Percentiles rank a stretch among this genome's conserved stretches.
Evolutionary conservation across 1,140 invertebrate species (phyloP).

Genomic region (Temnothorax nylanderi): DNA sequence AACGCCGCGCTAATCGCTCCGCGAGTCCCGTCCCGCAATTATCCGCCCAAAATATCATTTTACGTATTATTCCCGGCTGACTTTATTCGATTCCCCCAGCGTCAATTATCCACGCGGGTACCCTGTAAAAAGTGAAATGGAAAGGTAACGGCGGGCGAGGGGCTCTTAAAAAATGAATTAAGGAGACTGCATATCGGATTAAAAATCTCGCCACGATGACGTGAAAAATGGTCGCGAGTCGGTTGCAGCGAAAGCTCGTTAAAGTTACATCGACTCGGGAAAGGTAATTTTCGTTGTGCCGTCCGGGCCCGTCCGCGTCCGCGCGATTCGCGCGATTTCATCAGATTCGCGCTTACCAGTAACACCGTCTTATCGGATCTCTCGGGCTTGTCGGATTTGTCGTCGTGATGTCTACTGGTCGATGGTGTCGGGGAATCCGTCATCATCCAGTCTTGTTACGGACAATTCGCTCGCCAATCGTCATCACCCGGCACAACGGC

Average conservation of each 20-base stretch:
- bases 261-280: slow-evolving; percentile 1
- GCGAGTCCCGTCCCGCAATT: background rate
- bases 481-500: slow-evolving; percentile 59
- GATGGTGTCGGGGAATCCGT: slow-evolving; percentile 81
- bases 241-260: slow-evolving; percentile 4
- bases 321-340: background rate
- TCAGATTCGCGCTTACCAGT: slow-evolving; percentile 72
- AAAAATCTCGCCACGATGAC: slow-evolving; percentile 21
- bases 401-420: slow-evolving; percentile 76
- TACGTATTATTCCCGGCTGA: background rate
- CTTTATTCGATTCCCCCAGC: background rate
- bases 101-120: background rate
- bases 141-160: background rate
- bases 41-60: background rate
- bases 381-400: slow-evolving; percentile 77
- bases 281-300: background rate
- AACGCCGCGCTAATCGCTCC: background rate
- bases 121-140: background rate
- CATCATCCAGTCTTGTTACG: slow-evolving; percentile 77
- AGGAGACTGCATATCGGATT: background rate
- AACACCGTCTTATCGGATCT: slow-evolving; percentile 72
- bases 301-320: background rate
- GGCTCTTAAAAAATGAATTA: background rate
- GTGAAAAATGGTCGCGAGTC: slow-evolving; percentile 13
- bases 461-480: slow-evolving; percentile 64